Evolutionary conservation across 2,797 vertebrate species (phyloP), one percentile per base, ranked within the genome.

Genomic region (Petrocephalus schoutedeni): DNA sequence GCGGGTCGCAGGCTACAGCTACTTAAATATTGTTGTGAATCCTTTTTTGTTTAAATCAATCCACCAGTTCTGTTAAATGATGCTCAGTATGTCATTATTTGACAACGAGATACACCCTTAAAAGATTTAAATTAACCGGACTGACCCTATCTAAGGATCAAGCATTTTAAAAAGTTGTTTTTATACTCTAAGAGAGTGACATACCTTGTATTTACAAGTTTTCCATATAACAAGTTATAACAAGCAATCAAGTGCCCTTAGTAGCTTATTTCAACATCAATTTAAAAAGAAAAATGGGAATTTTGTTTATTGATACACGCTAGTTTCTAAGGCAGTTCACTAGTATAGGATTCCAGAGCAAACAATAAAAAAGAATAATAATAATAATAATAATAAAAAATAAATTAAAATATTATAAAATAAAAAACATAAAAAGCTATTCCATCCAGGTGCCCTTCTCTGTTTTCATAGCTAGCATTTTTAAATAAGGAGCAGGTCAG

Each of bases 101-200:
- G 23, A 23, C 82, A 84, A 84, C 1, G 3, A 28, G 21, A 85
- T 9, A 56, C 28, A 54, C 83, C 21, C 28, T 41, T 57, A n/a
- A 28, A 57, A 49, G 16, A 61, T 86, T 61, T 41, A 86, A 41
- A 36, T 36, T 19, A 41, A 61, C 85, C 0, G 56, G 14, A 59
- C 19, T 21, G 56, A 49, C 16, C 56, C 85, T 41, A 23, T 61
- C 19, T 54, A 86, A 86, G 57, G 51, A 23, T 23, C 85, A 86
- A 16, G 28, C 32, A 61, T 21, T 49, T 84, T 95, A 95, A 95
- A 95, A 96, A 95, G 95, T 96, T 95, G 95, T 96, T 96, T 86
- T 96, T 96, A 96, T 96, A 96, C 96, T 96, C 95, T 96, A 94
- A 96, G 95, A 96, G 95, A 96, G 95, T 95, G 94, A 96, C 95